These are phyloP conservation scores for Pollenia angustigena DNA, from an alignment of 2,888 invertebrate species.

Conservation along the genomic window DNA sequence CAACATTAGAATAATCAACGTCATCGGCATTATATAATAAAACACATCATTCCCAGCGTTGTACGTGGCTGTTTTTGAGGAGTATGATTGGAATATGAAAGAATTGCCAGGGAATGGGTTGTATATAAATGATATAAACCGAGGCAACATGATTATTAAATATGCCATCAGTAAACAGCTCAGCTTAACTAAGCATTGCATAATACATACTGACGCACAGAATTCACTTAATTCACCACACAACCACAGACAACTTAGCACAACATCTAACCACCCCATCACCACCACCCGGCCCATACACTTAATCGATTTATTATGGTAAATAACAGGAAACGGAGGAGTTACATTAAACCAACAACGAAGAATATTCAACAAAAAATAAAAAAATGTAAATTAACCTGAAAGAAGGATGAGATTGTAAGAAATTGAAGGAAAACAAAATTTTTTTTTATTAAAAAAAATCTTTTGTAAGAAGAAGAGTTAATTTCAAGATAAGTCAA, in stretches of 20 bases:
- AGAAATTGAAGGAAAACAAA: conserved; percentile 27
- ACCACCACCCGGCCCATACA: conserved; percentile 30
- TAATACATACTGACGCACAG: conserved; percentile 22
- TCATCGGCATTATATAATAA: conserved; percentile 74
- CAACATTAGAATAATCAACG: conserved; percentile 75
- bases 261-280: conserved; percentile 59
- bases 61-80: conserved; percentile 5
- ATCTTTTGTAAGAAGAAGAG: conserved; percentile 53
- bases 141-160: conserved; percentile 74
- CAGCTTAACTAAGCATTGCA: conserved; percentile 47
- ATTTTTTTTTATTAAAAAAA: conserved; percentile 38
- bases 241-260: conserved; percentile 71
- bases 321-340: conserved; percentile 70
- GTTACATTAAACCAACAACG: conserved; percentile 40
- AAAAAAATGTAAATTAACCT: conserved; percentile 66
- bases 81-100: conserved; percentile 6
- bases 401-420: conserved; percentile 7
- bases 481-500: conserved; percentile 67
- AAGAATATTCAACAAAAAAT: conserved; percentile 15
- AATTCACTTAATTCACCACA: conserved; percentile 36
- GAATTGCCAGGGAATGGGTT: conserved; percentile 29
- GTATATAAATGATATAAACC: conserved; percentile 9
- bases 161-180: conserved; percentile 65
- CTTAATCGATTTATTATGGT: conserved; percentile 76
- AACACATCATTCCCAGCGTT: conserved; percentile 60